Base-by-base conservation (phyloP, 2,797 vertebrate genomes). In the Apodemus agrarius region DNA sequence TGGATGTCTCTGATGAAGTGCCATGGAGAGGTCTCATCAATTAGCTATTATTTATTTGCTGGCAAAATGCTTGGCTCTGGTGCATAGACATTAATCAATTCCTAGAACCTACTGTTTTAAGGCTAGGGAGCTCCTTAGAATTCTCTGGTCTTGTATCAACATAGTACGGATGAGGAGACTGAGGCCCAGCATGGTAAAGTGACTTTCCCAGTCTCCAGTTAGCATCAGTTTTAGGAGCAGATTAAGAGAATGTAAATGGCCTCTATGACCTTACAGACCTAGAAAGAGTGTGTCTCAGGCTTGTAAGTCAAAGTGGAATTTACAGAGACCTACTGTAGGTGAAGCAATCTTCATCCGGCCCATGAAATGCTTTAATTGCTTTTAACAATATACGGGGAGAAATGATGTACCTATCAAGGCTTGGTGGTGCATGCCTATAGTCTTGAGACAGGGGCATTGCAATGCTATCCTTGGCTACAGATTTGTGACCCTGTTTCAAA, bases 11-110 rank as follows among this genome's bases (percentile, higher is more conserved):
- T 81, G 94, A 96, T 87, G 91, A 97, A 90, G 93, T 96, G 65
- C 76, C 96, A 80, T 79, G 49, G 83, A 84, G 89, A 89, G 89
- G 87, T 84, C 83, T 95, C 93, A 94, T 96, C 96, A 96, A 94
- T 95, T 96, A 91, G 82, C 86, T 92, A 91, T 97, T 97, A 95
- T 95, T 96, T 96, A 93, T 97, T 95, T 97, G 69, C 93, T 96
- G 91, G 91, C 69, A 95, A 89, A 95, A 94, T 86, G 14, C 65
- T 96, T 94, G 93, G 83, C 91, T 96, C 26, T 67, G 31, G 65
- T 89, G 52, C n/a, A 26, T 84, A 93, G 86, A 84, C 34, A 85
- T 96, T 95, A 94, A 96, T 95, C 67, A 92, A 5, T 83, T 93
- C 89, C 43, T 96, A 19, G 40, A 87, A 91, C 16, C 88, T 54